Percentiles rank a stretch among this genome's conserved stretches.
Conservation (phyloP, 2,113 vertebrate species). For the Suricata suricatta region DNA sequence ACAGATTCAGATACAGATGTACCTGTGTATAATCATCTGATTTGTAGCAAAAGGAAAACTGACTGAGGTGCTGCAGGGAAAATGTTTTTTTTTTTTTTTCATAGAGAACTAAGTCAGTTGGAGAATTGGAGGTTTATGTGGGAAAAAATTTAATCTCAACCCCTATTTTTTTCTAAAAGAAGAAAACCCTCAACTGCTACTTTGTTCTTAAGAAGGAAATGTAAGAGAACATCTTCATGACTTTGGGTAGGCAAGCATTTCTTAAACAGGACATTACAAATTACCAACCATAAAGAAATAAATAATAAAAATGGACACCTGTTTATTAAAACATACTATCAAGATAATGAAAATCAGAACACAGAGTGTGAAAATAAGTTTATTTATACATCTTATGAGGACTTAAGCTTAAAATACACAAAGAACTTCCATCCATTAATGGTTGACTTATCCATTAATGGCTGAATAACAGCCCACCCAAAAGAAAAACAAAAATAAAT, state of each 20-base stretch:
- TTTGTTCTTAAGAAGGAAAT: neutral
- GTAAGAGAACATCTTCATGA: neutral
- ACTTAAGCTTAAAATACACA: neutral
- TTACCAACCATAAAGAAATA: neutral
- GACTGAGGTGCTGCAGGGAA: neutral
- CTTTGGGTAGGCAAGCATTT: neutral
- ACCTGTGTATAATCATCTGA: neutral
- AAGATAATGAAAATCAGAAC: neutral
- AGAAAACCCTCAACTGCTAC: neutral
- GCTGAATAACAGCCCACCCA: neutral
- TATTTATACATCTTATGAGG: neutral
- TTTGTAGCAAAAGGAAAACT: neutral
- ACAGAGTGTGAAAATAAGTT: rapidly evolving
- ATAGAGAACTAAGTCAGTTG: neutral
- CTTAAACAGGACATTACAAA: neutral
- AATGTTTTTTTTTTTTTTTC: neutral
- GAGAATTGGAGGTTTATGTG: neutral
- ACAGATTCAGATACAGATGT: neutral
- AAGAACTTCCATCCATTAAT: neutral
- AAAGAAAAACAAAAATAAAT: neutral
- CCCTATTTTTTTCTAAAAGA: neutral
- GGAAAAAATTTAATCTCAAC: neutral
- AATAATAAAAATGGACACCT: neutral
- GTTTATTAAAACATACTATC: neutral
- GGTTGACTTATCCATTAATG: neutral